Base-by-base conservation (phyloP, 2,113 vertebrate genomes). In the Scomber colias region DNA sequence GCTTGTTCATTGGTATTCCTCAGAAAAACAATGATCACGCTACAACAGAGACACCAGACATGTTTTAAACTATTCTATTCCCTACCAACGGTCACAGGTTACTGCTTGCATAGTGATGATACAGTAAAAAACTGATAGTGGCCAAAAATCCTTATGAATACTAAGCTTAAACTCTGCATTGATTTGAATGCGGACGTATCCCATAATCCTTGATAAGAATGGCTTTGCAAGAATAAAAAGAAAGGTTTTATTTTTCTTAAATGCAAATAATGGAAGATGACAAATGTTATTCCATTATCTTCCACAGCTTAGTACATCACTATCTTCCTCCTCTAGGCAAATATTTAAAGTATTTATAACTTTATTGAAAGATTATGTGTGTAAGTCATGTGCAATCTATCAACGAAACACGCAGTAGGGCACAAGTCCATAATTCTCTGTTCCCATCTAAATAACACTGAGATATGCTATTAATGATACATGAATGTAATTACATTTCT, bases 381-480 rank as follows among this genome's bases (percentile, higher is more conserved):
- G 62, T 63, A 81, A 86, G 80, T 88, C 69, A 69, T 77, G 65
- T 27, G 56, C 55, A 77, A 71, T 84, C 74, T 56, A 45, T 82
- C 17, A 11, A 27, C 3, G 16, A 84, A 17, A 68, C 62, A 68
- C 11, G 5, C 54, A 76, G 46, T 12, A 30, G 62, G 53, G 46
- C 31, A 64, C 53, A 44, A 64, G 50, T 75, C 64, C 64, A 74
- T 75, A 77, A 79, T 75, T 90, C 83, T 90, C 61, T 53, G 48
- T 63, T 82, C 77, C 60, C 71, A 60, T 85, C 83, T 66, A 86
- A 90, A 90, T 84, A 91, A 83, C 82, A 85, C 64, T 27, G 75
- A 91, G 81, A 92, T 88, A 87, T 62, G 68, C 88, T 87, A 87
- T 90, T 83, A 91, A 92, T 92, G 85, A 92, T 84, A 81, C 70